phyloP scores from a whole-genome alignment of 2,888 invertebrate species.

The Spatulosminthurus flaviceps region DNA sequence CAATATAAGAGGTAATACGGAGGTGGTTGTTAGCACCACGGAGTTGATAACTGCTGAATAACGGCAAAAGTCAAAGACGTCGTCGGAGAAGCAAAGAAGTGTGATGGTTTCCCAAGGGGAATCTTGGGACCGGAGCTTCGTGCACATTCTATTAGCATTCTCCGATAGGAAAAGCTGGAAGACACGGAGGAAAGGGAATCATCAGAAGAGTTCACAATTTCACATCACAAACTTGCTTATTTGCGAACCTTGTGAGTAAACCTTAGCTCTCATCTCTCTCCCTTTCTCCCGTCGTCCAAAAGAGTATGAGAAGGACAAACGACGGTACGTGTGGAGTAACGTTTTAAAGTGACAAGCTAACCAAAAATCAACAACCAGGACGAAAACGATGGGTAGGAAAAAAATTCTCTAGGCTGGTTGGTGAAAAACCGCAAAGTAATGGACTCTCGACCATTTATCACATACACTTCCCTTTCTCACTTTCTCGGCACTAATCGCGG shows the following conservation, averaged over 20 bases:
- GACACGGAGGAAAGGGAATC: constrained; percentile 16
- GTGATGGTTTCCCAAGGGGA: constrained; percentile 28
- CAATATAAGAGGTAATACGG: background rate
- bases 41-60: constrained; percentile 27
- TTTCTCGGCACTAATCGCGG: constrained; percentile 6
- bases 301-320: constrained; percentile 8
- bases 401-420: background rate
- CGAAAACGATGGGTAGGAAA: constrained; percentile 9
- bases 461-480: constrained; percentile 22
- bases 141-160: constrained; percentile 28
- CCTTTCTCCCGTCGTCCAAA: background rate
- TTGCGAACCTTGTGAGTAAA: constrained; percentile 14
- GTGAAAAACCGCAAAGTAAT: constrained; percentile 23
- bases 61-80: constrained; percentile 30
- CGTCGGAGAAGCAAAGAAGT: constrained; percentile 28
- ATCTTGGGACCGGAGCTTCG: constrained; percentile 23
- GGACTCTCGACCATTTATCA: constrained; percentile 26
- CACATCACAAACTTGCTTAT: constrained; percentile 26
- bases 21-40: constrained; percentile 20
- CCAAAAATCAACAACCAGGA: constrained; percentile 28
- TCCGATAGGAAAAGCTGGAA: constrained; percentile 9
- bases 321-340: background rate
- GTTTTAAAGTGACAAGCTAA: constrained; percentile 23
- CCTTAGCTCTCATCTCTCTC: background rate
- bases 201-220: constrained; percentile 24